Percentiles rank a stretch among this genome's conserved stretches.
Evolutionary conservation across 2,113 vertebrate species (phyloP).

Genomic region (Pseudopipra pipra): DNA sequence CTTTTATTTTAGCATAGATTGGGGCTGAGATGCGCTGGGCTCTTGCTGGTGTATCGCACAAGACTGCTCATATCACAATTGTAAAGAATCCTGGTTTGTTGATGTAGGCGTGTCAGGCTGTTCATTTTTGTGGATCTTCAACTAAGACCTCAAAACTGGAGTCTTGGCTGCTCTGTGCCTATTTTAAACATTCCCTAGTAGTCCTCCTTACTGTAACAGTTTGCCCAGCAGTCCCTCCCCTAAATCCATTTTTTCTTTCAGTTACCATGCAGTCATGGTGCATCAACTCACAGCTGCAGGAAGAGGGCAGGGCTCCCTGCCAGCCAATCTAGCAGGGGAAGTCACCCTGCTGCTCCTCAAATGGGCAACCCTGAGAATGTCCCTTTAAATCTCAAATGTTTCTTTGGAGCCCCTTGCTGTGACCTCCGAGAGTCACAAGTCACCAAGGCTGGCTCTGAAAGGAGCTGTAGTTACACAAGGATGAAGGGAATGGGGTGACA

Average conservation of each 20-base stretch:
- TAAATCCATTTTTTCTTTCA: not conserved
- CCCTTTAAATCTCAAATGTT: not conserved
- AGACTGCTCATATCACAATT: slow-evolving; percentile 19
- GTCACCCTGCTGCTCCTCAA: not conserved
- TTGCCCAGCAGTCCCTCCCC: not conserved
- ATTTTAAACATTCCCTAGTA: slow-evolving; percentile 27
- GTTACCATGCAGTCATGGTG: not conserved
- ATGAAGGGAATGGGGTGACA: not conserved
- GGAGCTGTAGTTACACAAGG: not conserved
- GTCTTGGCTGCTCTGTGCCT: not conserved
- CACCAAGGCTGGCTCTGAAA: not conserved
- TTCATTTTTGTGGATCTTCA: slow-evolving; percentile 42
- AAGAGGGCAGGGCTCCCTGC: not conserved
- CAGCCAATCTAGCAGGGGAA: not conserved
- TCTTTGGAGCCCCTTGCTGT: not conserved
- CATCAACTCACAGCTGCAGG: not conserved
- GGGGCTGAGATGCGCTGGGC: not conserved
- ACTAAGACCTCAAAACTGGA: slow-evolving; percentile 33
- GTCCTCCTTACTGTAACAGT: not conserved
- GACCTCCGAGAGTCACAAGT: not conserved
- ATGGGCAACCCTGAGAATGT: not conserved
- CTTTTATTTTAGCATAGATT: not conserved
- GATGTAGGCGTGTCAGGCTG: slow-evolving; percentile 40
- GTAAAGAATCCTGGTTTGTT: not conserved
- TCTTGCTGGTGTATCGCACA: not conserved